phyloP scores from a whole-genome alignment of 2,113 vertebrate species.

The Poecile atricapillus region DNA sequence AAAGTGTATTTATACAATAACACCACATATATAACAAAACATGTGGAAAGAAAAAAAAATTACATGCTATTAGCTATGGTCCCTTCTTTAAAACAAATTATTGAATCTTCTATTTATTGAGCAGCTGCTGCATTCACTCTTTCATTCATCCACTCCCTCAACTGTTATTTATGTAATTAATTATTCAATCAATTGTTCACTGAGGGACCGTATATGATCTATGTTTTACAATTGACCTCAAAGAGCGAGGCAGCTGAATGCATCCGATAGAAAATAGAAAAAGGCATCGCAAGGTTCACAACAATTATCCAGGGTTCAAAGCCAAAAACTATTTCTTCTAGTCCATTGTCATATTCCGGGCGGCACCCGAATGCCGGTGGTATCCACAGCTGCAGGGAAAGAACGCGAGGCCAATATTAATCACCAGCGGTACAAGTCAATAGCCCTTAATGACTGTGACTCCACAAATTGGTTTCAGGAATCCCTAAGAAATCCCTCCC shows the following conservation, averaged over 20 bases:
- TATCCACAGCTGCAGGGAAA: constrained; percentile 86
- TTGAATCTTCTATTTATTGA: neutral
- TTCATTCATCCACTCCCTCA: neutral
- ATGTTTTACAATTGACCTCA: constrained; percentile 90
- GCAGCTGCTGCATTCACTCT: neutral
- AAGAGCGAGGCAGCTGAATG: constrained; percentile 94
- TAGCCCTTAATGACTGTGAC: neutral
- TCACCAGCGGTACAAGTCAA: neutral
- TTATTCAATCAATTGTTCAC: constrained; percentile 18
- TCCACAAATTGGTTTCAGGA: neutral
- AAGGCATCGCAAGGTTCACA: constrained; percentile 94
- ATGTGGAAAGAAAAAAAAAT: neutral
- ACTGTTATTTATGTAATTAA: constrained; percentile 15
- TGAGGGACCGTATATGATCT: constrained; percentile 24
- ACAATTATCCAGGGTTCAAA: constrained; percentile 92
- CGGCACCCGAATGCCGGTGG: constrained; percentile 94
- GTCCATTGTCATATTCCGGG: constrained; percentile 92
- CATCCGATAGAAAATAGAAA: constrained; percentile 98
- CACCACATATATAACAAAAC: neutral
- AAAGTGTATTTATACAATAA: neutral
- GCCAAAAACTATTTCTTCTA: constrained; percentile 91
- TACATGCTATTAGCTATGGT: neutral
- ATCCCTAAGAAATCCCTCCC: neutral
- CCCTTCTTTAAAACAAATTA: neutral
- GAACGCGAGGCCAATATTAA: constrained; percentile 3